Conservation (phyloP, 2,888 invertebrate species). For the Noctua janthina region DNA sequence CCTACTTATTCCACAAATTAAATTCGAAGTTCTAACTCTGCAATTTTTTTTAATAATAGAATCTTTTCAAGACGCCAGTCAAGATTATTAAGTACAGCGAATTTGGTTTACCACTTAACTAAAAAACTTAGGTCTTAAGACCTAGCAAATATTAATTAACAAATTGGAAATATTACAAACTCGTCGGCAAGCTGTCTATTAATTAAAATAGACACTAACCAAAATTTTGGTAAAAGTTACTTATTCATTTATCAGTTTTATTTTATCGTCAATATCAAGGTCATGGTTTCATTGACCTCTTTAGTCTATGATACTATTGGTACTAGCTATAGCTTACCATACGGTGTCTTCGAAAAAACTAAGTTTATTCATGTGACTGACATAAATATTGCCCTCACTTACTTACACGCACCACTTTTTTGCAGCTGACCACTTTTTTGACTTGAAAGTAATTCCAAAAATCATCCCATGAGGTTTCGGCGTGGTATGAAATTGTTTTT, state of each 20-base stretch:
- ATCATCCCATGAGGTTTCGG: background rate
- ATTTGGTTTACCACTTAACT: constrained; percentile 31
- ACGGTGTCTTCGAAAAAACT: background rate
- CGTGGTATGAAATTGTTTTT: background rate
- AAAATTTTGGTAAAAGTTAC: constrained; percentile 22
- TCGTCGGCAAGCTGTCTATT: constrained; percentile 9
- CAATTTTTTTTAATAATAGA: background rate
- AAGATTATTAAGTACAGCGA: background rate
- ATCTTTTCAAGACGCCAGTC: background rate
- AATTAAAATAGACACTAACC: constrained; percentile 25
- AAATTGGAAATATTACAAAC: constrained; percentile 37
- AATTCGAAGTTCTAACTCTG: background rate
- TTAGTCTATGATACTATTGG: background rate
- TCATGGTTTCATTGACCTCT: background rate
- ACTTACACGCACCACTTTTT: background rate
- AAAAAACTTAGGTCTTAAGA: constrained; percentile 13
- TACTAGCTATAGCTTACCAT: background rate
- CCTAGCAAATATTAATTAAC: constrained; percentile 24
- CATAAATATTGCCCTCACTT: background rate
- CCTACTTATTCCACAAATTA: background rate
- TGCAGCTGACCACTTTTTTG: background rate
- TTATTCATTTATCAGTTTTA: background rate
- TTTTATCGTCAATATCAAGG: background rate
- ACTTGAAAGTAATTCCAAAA: background rate
- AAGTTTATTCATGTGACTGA: no score